Conservation (phyloP, 2,113 vertebrate genomes). For the Poeciliopsis occidentalis region DNA sequence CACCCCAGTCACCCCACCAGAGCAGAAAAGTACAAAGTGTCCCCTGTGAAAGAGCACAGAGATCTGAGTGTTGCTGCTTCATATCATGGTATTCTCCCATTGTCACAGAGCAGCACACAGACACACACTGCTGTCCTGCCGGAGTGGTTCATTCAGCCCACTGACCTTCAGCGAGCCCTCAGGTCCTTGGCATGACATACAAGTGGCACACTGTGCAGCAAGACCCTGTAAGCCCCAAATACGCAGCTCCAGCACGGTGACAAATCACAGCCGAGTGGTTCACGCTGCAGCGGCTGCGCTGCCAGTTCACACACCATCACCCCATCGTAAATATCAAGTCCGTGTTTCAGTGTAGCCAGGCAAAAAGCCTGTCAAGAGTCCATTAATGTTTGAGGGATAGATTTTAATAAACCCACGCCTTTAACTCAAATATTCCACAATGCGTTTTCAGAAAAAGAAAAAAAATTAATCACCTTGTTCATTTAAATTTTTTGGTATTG, state of each 20-base stretch:
- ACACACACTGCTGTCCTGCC: slow-evolving; percentile 32
- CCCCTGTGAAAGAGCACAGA: slow-evolving; percentile 76
- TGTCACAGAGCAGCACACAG: slow-evolving; percentile 52
- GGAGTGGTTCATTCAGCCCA: slow-evolving; percentile 56
- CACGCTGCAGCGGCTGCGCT: neutral
- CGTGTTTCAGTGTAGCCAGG: slow-evolving; percentile 1
- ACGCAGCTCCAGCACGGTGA: slow-evolving; percentile 25
- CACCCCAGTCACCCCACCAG: slow-evolving; percentile 48
- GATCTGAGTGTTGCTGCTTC: slow-evolving; percentile 73
- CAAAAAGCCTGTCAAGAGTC: neutral
- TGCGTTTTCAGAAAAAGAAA: neutral
- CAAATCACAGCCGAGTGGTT: slow-evolving; percentile 20
- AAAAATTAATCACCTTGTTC: no score
- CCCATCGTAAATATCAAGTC: slow-evolving; percentile 9
- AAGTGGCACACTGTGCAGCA: slow-evolving; percentile 65
- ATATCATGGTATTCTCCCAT: slow-evolving; percentile 73
- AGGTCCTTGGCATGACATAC: slow-evolving; percentile 68
- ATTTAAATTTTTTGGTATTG: no score
- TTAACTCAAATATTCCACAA: neutral
- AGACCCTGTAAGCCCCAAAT: slow-evolving; percentile 32
- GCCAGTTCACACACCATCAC: neutral
- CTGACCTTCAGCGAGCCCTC: slow-evolving; percentile 76
- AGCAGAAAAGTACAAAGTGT: slow-evolving; percentile 72
- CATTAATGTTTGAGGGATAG: neutral
- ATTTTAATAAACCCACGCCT: neutral